Evolutionary conservation across 2,888 invertebrate genomes (phyloP).

Genomic region (Pelosia muscerda): DNA sequence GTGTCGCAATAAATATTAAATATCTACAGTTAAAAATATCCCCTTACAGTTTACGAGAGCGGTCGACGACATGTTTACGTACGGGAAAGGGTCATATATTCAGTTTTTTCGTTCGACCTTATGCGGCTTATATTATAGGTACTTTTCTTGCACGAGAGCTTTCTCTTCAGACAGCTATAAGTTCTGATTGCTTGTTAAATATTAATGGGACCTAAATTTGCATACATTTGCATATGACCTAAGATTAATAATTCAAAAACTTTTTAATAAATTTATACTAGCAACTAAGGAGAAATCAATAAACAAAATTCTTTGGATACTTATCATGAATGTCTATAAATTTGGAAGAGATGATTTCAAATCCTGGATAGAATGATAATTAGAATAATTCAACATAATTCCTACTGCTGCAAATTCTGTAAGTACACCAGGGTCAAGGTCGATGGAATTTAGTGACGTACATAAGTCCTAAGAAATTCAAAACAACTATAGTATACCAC

Average conservation of each 20-base stretch:
- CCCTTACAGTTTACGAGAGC: constrained; percentile 86
- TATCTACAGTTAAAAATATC: constrained; percentile 86
- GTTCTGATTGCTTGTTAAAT: constrained; percentile 43
- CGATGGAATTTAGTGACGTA: too few species aligned
- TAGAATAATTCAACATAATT: not conserved
- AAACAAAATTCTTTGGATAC: not conserved
- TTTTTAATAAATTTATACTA: not conserved
- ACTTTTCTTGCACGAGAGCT: constrained; percentile 65
- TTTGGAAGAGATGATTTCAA: not conserved
- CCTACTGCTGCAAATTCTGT: too few species aligned
- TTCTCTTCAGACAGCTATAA: constrained; percentile 64
- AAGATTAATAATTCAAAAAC: constrained; percentile 6
- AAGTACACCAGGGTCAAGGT: too few species aligned
- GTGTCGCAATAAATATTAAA: constrained; percentile 86
- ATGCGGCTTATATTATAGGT: constrained; percentile 43
- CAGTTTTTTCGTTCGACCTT: constrained; percentile 73
- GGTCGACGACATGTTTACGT: constrained; percentile 82
- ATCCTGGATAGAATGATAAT: not conserved
- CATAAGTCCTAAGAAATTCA: too few species aligned
- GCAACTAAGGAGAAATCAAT: not conserved
- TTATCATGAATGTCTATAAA: not conserved
- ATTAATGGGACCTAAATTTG: constrained; percentile 20
- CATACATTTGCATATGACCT: constrained; percentile 23
- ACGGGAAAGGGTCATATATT: constrained; percentile 80
- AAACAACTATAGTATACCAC: too few species aligned